These are phyloP conservation scores for Sebastes matsubarae DNA, from an alignment of 2,797 vertebrate genomes.

Conservation along the genomic window DNA sequence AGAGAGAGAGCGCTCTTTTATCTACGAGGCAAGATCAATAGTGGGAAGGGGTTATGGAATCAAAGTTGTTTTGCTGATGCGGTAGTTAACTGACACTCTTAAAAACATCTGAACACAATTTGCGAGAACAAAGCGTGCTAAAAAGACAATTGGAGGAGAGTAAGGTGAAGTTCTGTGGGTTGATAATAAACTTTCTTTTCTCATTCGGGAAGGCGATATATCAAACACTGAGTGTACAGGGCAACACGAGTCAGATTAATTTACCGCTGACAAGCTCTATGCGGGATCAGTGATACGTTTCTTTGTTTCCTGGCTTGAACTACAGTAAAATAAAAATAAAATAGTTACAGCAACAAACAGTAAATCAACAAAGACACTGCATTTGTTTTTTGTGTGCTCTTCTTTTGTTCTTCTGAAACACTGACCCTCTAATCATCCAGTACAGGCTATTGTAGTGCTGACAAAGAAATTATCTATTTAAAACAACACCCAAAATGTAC, in stretches of 20 bases:
- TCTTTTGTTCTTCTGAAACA: constrained; percentile 11
- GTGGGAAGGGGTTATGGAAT: constrained; percentile 82
- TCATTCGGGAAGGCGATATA: constrained; percentile 59
- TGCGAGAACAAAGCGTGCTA: constrained; percentile 76
- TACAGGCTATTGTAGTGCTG: neutral
- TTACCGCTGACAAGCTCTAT: constrained; percentile 63
- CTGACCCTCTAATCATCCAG: constrained; percentile 38
- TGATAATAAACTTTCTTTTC: constrained; percentile 76
- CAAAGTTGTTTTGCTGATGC: constrained; percentile 82
- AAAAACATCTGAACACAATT: constrained; percentile 77
- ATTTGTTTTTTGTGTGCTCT: constrained; percentile 2
- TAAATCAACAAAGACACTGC: constrained; percentile 24
- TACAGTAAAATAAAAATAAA: constrained; percentile 31
- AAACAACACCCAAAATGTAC: neutral
- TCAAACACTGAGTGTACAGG: constrained; percentile 69
- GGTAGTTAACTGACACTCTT: constrained; percentile 75
- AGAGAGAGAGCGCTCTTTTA: constrained; percentile 81
- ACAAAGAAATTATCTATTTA: constrained; percentile 15
- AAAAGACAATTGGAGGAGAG: constrained; percentile 72
- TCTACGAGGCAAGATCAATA: constrained; percentile 84
- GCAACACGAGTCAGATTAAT: constrained; percentile 64
- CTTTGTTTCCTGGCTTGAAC: constrained; percentile 50
- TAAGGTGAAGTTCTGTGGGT: constrained; percentile 72
- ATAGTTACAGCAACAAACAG: constrained; percentile 4
- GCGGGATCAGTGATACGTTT: constrained; percentile 25